Evolutionary conservation across 2,797 vertebrate species (phyloP).

Genomic region (Notoglanidium macrostoma): DNA sequence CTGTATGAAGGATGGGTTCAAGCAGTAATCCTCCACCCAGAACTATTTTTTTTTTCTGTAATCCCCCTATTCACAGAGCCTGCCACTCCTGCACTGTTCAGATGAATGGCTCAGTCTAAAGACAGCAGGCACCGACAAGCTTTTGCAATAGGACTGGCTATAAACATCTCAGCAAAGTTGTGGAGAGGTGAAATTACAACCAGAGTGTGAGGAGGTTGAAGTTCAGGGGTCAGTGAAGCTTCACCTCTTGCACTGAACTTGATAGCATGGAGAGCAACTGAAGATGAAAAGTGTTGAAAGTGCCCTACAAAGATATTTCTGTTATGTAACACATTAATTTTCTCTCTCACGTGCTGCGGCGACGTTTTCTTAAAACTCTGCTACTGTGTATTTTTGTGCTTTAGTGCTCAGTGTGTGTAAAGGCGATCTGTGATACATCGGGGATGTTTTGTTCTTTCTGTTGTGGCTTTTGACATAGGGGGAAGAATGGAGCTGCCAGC

Average conservation of each 20-base stretch:
- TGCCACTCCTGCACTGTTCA: slow-evolving; percentile 42
- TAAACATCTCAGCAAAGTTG: slow-evolving; percentile 27
- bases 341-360: background rate
- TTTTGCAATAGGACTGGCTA: slow-evolving; percentile 19
- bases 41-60: slow-evolving; percentile 31
- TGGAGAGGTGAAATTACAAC: slow-evolving; percentile 43
- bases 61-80: slow-evolving; percentile 51
- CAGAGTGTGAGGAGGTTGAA: slow-evolving; percentile 30
- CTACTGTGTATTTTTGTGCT: background rate
- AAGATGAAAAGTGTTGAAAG: background rate
- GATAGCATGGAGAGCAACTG: background rate
- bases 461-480: background rate
- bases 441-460: slow-evolving; percentile 18
- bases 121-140: slow-evolving; percentile 33
- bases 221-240: slow-evolving; percentile 41
- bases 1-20: slow-evolving; percentile 54
- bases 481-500: slow-evolving; percentile 42
- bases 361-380: background rate
- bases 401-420: background rate
- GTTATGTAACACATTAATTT: background rate
- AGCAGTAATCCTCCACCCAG: slow-evolving; percentile 53
- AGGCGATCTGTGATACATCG: background rate
- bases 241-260: slow-evolving; percentile 23
- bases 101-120: slow-evolving; percentile 39
- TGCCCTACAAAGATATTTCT: background rate